Base-by-base conservation (phyloP, 1,140 invertebrate genomes). In the Drosophila jambulina region DNA sequence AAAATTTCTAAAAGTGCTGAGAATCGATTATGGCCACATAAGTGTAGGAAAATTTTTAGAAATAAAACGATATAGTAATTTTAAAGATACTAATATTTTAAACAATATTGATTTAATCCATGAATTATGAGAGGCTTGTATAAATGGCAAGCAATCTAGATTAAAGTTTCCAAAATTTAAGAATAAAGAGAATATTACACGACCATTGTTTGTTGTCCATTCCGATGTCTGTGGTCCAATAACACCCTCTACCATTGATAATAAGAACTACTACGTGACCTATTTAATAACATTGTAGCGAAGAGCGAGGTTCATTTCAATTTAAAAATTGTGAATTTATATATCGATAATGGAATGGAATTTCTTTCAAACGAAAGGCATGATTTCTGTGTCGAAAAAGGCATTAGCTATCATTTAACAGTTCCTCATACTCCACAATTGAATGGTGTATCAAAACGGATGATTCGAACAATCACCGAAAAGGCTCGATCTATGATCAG, bases 121-220 rank as follows among this genome's bases (percentile, higher is more conserved):
- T 42, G 40, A 42, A 19, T 19, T 42, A 19, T 42, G n/a, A n/a
- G n/a, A n/a, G n/a, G n/a, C n/a, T n/a, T n/a, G n/a, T n/a, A n/a
- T n/a, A n/a, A n/a, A n/a, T n/a, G 9, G 40, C 40, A 42, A 42
- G 40, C n/a, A 42, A 42, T 42, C 40, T 32, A 32, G 32, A 32
- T 32, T 32, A 32, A 65, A 85, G n/a, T 93, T 93, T 88, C 59
- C 85, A 53, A 81, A 91, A 57, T 45, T 46, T 88, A 58, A 69
- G 80, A 65, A 59, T 91, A 74, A 92, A 79, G 74, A 78, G 53
- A 61, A 75, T 83, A 58, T 46, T 53, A 92, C 91, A 79, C 61
- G 90, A 63, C 92, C 93, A 79, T 61, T 93, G 63, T 92, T 92
- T 82, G 72, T 34, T 32, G 12, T n/a, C n/a, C n/a, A n/a, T n/a